Conservation (phyloP, 1,140 invertebrate genomes). For the Cepaea nemoralis region DNA sequence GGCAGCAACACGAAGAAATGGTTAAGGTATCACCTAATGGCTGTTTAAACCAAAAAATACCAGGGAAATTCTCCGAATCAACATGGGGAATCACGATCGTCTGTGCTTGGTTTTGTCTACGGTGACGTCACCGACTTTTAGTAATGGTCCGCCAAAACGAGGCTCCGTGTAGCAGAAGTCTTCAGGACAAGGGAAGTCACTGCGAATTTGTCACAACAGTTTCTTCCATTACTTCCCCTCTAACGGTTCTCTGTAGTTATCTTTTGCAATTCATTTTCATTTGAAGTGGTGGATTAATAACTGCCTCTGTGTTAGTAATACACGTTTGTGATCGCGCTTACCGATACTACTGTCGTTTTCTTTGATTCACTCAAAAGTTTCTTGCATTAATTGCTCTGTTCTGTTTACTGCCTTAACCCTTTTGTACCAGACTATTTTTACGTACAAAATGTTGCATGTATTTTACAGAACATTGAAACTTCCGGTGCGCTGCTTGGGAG, state of each 20-base stretch:
- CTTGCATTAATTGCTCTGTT: not conserved
- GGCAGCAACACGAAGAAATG: not conserved
- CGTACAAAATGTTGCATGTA: no score
- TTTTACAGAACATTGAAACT: no score
- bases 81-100: slow-evolving; percentile 16
- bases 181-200: slow-evolving; percentile 18
- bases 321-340: no score
- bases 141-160: slow-evolving; percentile 31
- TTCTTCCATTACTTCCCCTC: not conserved
- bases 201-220: not conserved
- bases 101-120: slow-evolving; percentile 15
- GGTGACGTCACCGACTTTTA: slow-evolving; percentile 40
- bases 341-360: no score
- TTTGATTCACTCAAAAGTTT: not conserved
- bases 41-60: slow-evolving; percentile 3
- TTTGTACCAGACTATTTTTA: no score
- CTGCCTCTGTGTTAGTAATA: no score
- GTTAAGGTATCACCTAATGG: not conserved
- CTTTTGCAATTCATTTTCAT: no score
- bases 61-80: slow-evolving; percentile 33
- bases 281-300: no score
- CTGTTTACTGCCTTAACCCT: no score
- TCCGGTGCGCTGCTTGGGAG: no score
- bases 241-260: not conserved
- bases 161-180: not conserved